Conservation (phyloP, 2,113 vertebrate genomes). For the Microcebus tavaratra region DNA sequence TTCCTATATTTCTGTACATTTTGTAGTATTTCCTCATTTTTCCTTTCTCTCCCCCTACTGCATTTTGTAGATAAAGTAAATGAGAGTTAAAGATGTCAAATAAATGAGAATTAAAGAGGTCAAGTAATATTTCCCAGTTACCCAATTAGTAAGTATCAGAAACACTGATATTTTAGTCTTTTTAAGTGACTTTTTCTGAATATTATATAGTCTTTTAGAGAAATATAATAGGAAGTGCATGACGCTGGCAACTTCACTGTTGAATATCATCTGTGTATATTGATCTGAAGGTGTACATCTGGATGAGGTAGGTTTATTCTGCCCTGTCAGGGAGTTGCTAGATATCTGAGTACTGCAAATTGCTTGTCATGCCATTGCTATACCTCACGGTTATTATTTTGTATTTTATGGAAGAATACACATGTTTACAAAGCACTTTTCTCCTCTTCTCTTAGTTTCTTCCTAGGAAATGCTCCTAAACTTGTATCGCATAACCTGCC, state of each 20-base stretch:
- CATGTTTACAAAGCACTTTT: background rate
- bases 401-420: background rate
- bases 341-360: background rate
- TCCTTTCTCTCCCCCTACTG: background rate
- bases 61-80: background rate
- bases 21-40: background rate
- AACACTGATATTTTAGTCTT: background rate
- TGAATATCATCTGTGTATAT: background rate
- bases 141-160: background rate
- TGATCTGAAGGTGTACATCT: background rate
- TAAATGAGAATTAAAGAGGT: background rate
- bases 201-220: background rate
- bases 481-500: background rate
- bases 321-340: background rate
- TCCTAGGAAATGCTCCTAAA: fast-evolving
- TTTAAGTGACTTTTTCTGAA: background rate
- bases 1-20: background rate
- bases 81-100: background rate
- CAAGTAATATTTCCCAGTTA: background rate
- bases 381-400: background rate
- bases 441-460: background rate
- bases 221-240: background rate
- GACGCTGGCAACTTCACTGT: background rate
- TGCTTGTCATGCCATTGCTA: background rate
- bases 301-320: background rate